Percentiles rank a stretch among this genome's conserved stretches.
Conservation (phyloP, 2,888 invertebrate genomes). For the Tanytarsus gracilentus region DNA sequence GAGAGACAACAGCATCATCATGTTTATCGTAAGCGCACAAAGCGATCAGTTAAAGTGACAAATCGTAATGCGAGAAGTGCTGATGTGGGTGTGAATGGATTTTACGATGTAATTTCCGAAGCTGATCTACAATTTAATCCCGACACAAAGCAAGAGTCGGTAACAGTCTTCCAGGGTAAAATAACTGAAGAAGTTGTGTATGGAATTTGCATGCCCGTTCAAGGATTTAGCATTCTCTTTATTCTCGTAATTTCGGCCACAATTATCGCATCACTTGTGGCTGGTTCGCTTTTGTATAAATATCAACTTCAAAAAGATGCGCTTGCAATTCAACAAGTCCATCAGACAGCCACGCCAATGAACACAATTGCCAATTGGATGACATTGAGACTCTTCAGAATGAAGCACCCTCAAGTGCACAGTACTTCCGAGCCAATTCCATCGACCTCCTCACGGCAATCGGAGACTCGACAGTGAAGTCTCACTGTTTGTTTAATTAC, state of each 20-base stretch:
- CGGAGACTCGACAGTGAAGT: constrained; percentile 16
- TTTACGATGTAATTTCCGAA: constrained; percentile 86
- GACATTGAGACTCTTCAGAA: constrained; percentile 55
- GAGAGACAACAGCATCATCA: constrained; percentile 32
- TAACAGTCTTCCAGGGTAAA: constrained; percentile 79
- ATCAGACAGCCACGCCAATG: constrained; percentile 45
- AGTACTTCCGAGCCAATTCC: not conserved
- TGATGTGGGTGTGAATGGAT: constrained; percentile 80
- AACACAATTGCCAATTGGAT: constrained; percentile 67
- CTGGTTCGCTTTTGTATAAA: constrained; percentile 69
- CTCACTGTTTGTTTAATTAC: too few relatives aligned
- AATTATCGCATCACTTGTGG: constrained; percentile 76
- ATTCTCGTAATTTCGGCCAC: constrained; percentile 80
- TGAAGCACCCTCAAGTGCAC: constrained; percentile 37
- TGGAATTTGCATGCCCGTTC: constrained; percentile 83
- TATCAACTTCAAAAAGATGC: constrained; percentile 68
- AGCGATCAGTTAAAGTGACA: constrained; percentile 56
- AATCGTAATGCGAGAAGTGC: constrained; percentile 71
- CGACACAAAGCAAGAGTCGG: constrained; percentile 66
- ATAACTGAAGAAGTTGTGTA: constrained; percentile 85
- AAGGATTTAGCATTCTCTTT: constrained; percentile 80
- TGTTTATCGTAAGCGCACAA: constrained; percentile 43
- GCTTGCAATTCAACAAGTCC: constrained; percentile 46
- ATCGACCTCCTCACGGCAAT: constrained; percentile 16
- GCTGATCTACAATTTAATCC: constrained; percentile 86